Evolutionary conservation across 2,113 vertebrate species (phyloP), one percentile per base, ranked within the genome.

Genomic region (Corvus hawaiiensis): DNA sequence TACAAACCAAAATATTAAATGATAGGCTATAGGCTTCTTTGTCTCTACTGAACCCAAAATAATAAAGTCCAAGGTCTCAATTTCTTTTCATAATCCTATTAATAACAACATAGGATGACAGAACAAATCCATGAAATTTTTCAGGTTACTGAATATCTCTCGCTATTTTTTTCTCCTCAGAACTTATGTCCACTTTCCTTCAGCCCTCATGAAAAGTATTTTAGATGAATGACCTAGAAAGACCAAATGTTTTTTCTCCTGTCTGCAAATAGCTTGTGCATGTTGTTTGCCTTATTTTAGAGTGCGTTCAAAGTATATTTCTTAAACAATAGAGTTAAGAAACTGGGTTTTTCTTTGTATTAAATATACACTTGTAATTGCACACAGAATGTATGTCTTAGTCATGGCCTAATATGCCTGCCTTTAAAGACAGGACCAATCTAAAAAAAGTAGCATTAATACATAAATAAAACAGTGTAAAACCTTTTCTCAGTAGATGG

Each of bases 11-110:
- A 94, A 54, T 78, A 46, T 22, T 77, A 66, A 90, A 76, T 0
- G 0, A 16, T 9, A 43, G 13, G 6, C 1, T 30, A 8, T 19
- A 43, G 13, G 7, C 1, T 23, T 81, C 59, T 48, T 43, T 27
- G 14, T 71, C 10, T 71, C 46, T 21, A 22, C 30, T 68, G 49
- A 49, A 13, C 9, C 3, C 5, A 35, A 69, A 68, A 73, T 69
- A 82, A 24, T 7, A 13, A 72, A 66, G n/a, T 73, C 35, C 26
- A 35, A 24, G n/a, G 9, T 82, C 14, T 13, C 9, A 27, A 18
- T 56, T 58, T 66, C 7, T 64, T 78, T 95, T 93, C n/a, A 35
- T 39, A 67, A 79, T 76, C 12, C 16, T 61, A 35, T 75, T 73
- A 32, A 22, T 74, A 71, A 37, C 4, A 32, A 49, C 37, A 37